Percentiles rank a stretch among this genome's conserved stretches.
phyloP scores from a whole-genome alignment of 2,113 vertebrate species.

The Brachirus orientalis region DNA sequence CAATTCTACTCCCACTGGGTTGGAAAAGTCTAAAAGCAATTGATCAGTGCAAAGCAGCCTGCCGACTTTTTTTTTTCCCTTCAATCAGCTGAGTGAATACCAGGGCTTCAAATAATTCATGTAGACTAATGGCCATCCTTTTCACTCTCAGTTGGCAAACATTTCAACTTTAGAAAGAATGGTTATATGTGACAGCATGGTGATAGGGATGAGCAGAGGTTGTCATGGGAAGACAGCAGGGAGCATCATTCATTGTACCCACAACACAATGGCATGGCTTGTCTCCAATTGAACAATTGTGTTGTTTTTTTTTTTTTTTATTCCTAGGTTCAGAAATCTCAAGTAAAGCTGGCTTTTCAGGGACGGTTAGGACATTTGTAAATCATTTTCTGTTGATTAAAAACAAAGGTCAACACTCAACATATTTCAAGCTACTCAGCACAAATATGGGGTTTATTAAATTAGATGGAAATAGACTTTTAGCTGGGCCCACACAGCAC shows the following conservation, averaged over 20 bases:
- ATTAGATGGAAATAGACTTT: conserved; percentile 11
- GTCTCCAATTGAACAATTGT: conserved; percentile 10
- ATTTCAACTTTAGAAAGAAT: conserved; percentile 39
- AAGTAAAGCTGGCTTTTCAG: background rate
- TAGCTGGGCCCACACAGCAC: background rate
- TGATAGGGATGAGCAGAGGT: conserved; percentile 36
- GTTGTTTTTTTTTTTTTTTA: too few species aligned
- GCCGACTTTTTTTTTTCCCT: conserved; percentile 28
- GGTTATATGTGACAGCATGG: conserved; percentile 34
- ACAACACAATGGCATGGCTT: conserved; percentile 13
- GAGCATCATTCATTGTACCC: conserved; percentile 35
- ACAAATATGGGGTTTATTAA: conserved; percentile 28
- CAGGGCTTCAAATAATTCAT: conserved; percentile 35
- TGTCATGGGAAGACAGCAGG: conserved; percentile 52
- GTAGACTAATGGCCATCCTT: conserved; percentile 31
- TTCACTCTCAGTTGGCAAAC: conserved; percentile 38
- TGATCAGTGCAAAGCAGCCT: conserved; percentile 42
- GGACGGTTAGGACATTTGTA: background rate
- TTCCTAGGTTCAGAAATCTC: background rate
- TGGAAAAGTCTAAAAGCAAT: conserved; percentile 27
- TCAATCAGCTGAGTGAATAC: conserved; percentile 37
- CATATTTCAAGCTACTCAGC: conserved; percentile 4
- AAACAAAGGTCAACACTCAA: conserved; percentile 6
- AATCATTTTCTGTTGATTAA: background rate
- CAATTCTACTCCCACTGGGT: conserved; percentile 28